Evolutionary conservation across 2,888 invertebrate genomes (phyloP).

Genomic region (Selenia dentaria): DNA sequence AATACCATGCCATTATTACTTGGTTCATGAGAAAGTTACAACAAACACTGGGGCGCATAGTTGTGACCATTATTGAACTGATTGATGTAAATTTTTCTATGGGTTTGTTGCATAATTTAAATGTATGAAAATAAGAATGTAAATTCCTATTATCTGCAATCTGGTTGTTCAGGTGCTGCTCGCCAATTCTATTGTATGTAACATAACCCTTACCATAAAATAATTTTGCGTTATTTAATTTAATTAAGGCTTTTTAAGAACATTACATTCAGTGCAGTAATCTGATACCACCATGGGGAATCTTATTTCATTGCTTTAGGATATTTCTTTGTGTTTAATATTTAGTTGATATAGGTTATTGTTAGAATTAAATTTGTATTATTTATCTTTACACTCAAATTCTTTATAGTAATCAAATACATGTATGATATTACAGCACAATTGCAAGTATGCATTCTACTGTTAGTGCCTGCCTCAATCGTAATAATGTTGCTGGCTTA

Average conservation of each 20-base stretch:
- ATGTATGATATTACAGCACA: conserved; percentile 45
- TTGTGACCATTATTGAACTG: conserved; percentile 70
- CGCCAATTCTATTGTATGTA: conserved; percentile 36
- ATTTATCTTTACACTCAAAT: conserved; percentile 80
- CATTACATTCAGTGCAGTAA: conserved; percentile 48
- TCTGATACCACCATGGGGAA: conserved; percentile 64
- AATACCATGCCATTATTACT: neutral
- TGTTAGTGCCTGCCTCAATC: conserved; percentile 15
- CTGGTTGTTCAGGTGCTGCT: conserved; percentile 28
- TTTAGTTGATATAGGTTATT: conserved; percentile 80
- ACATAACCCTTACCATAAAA: conserved; percentile 25
- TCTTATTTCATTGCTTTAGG: conserved; percentile 73
- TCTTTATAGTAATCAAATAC: conserved; percentile 62
- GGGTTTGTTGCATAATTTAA: conserved; percentile 69
- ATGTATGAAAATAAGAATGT: conserved; percentile 40
- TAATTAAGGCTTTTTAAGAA: conserved; percentile 35
- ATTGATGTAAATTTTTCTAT: conserved; percentile 83
- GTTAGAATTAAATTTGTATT: conserved; percentile 73
- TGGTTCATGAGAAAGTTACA: conserved; percentile 31
- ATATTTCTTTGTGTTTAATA: conserved; percentile 76
- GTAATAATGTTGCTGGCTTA: conserved; percentile 14
- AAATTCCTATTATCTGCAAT: conserved; percentile 23
- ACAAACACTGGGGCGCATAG: conserved; percentile 71
- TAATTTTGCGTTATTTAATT: conserved; percentile 22
- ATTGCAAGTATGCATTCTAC: conserved; percentile 56